Base-by-base conservation (phyloP, 2,113 vertebrate genomes). In the Porphyrio hochstetteri region DNA sequence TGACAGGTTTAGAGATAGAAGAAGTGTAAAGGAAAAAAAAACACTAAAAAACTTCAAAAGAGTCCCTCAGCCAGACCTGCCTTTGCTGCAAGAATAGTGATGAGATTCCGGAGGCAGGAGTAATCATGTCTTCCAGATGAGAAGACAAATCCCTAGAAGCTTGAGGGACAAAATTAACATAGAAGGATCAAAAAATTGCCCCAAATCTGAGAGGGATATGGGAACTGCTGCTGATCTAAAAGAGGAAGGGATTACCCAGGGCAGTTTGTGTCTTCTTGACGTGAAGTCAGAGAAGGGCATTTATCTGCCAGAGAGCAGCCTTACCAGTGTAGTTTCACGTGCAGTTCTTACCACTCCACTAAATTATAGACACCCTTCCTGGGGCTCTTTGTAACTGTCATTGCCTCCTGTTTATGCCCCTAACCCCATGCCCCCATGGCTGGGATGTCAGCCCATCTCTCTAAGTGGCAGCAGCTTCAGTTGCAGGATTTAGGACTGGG, bases 351-450 rank as follows among this genome's bases (percentile, higher is more conserved):
- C 16, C 36, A 57, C 33, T 70, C 25, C 38, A 20, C 60, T 57
- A 56, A 57, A 64, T 59, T 63, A 64, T 1, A 4, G 38, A 55
- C 1, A 0, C n/a, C 11, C 20, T 85, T 31, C 23, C 11, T 64
- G 63, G 2, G 40, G 25, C 12, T 53, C 31, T 68, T 50, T n/a
- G 16, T 72, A 72, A 29, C 42, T 60, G 65, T 42, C n/a, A 23
- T 42, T 84, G 50, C 42, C 20, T 68, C 42, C 33, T 67, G 17
- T 68, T 68, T 61, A 42, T 74, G 53, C 5, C 28, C 36, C 14
- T 7, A 44, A 53, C 6, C 19, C n/a, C 25, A 55, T 68, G 19
- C 5, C 19, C 29, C 44, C 0, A 0, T 24, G 1, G 0, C 1
- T 68, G 53, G 44, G 31, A 28, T n/a, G 24, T n/a, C 57, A 59